Evolutionary conservation across 1,140 invertebrate genomes (phyloP).

Genomic region (Stegodyphus dumicola): DNA sequence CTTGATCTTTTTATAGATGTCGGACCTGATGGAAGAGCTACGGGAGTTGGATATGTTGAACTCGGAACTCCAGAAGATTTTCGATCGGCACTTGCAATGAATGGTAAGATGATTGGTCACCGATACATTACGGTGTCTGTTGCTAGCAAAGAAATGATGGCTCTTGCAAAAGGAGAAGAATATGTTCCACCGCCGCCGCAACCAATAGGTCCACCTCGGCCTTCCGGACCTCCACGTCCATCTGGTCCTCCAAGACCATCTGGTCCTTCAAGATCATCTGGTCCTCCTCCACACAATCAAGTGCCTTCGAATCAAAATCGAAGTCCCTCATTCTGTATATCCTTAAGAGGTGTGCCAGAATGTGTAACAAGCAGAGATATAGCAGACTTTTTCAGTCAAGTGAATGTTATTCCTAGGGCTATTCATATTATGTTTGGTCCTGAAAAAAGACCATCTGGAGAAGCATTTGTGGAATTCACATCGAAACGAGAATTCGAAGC

Average conservation of each 20-base stretch:
- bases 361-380: conserved; percentile 81
- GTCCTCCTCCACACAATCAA: neutral
- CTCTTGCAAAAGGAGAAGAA: conserved; percentile 1
- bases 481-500: conserved; percentile 76
- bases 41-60: conserved; percentile 78
- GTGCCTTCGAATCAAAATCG: neutral
- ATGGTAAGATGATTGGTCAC: conserved; percentile 65
- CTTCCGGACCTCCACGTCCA: neutral
- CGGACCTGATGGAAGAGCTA: conserved; percentile 71
- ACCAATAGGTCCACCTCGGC: neutral
- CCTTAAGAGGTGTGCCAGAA: conserved; percentile 80
- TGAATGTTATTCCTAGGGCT: conserved; percentile 78
- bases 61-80: conserved; percentile 77
- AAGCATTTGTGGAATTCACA: conserved; percentile 87
- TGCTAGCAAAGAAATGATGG: conserved; percentile 60
- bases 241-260: neutral
- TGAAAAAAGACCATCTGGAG: conserved; percentile 78
- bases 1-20: conserved; percentile 76
- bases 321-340: conserved; percentile 71
- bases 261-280: neutral
- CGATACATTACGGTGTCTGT: conserved; percentile 65
- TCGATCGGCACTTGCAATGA: conserved; percentile 64
- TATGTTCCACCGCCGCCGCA: neutral
- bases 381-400: conserved; percentile 81
- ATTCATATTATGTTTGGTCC: conserved; percentile 82